Evolutionary conservation across 2,797 vertebrate species (phyloP).

Genomic region (Phrynocephalus vlangalii): DNA sequence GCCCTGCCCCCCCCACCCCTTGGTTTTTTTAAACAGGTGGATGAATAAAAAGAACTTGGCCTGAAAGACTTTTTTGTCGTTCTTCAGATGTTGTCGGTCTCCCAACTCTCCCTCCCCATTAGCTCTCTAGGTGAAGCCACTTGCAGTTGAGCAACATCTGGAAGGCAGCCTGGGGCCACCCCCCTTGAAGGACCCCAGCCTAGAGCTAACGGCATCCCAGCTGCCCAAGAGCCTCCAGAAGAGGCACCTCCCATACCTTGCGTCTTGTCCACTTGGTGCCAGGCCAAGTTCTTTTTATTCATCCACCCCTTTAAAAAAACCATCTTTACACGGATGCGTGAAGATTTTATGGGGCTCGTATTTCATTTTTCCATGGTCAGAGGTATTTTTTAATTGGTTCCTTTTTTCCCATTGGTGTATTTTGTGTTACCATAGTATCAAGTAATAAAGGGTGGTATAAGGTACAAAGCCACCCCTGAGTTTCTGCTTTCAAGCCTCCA

Average conservation of each 20-base stretch:
- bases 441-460: not conserved
- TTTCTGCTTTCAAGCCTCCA: not conserved
- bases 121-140: no score
- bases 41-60: not conserved
- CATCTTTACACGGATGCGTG: not conserved
- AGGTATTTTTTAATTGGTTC: not conserved
- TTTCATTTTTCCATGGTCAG: constrained; percentile 2
- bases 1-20: no score
- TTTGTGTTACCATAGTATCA: not conserved
- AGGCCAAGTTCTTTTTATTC: not conserved
- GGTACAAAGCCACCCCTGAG: not conserved
- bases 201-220: no score
- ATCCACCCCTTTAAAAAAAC: not conserved
- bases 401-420: not conserved
- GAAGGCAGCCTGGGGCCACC: not conserved
- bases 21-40: not conserved
- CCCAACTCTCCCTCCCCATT: no score
- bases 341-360: not conserved
- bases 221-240: no score
- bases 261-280: not conserved
- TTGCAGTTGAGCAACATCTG: not conserved
- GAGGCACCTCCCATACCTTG: not conserved
- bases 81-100: no score
- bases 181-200: no score
- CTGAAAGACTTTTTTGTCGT: no score